A percentile compares a stretch with the other conserved stretches of the same genome.
Conservation (phyloP, 2,888 invertebrate genomes). For the Perizoma affinitatum region DNA sequence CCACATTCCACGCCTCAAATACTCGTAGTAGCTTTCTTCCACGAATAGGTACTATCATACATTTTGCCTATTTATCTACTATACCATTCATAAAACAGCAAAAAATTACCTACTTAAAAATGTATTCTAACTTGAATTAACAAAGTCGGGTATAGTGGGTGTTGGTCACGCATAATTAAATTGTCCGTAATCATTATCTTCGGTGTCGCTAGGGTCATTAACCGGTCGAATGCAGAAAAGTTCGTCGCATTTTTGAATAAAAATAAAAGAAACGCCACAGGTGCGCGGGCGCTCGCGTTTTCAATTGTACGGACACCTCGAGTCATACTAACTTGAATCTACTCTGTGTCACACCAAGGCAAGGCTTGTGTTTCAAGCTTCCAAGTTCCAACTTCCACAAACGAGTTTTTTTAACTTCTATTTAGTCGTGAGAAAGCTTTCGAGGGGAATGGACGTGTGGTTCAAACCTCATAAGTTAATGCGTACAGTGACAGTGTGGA, state of each 20-base stretch:
- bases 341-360: conserved; percentile 11
- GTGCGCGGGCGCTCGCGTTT: conserved; percentile 74
- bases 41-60: conserved; percentile 37
- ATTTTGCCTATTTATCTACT: conserved; percentile 25
- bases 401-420: conserved; percentile 28
- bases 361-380: conserved; percentile 51
- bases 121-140: background rate
- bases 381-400: conserved; percentile 35
- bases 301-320: conserved; percentile 63
- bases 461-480: conserved; percentile 25
- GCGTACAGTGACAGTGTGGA: conserved; percentile 43
- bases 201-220: conserved; percentile 60
- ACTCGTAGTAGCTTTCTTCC: conserved; percentile 45
- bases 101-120: conserved; percentile 33
- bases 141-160: background rate
- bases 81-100: conserved; percentile 59
- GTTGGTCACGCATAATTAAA: conserved; percentile 29
- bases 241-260: conserved; percentile 63
- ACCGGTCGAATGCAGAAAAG: conserved; percentile 69
- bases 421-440: conserved; percentile 56
- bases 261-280: conserved; percentile 70
- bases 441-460: conserved; percentile 40
- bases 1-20: conserved; percentile 50
- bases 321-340: conserved; percentile 4
- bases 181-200: conserved; percentile 39